Base-by-base conservation (phyloP, 2,797 vertebrate genomes). In the Microctenopoma stevenorrisi region DNA sequence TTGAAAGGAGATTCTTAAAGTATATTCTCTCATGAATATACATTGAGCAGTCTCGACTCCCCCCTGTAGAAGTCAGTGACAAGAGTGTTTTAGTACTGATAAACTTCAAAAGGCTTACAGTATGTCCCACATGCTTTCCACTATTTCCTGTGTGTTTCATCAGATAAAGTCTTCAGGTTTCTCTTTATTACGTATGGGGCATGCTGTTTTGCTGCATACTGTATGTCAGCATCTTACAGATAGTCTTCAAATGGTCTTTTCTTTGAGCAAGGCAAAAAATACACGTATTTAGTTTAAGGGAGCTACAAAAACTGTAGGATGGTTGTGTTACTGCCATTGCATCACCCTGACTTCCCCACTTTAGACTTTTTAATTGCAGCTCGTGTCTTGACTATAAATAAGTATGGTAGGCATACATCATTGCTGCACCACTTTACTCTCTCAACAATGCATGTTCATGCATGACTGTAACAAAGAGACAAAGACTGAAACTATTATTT, bases 61-160 rank as follows among this genome's bases (percentile, higher is more conserved):
- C 64, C 50, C 57, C 63, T 58, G 48, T 57, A 55, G 25, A 38
- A 72, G 59, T 61, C 69, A 44, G 67, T 76, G 74, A 76, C 74
- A 70, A 67, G 52, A 66, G 50, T 49, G 49, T 72, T 84, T 83
- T 60, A 72, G 70, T 30, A 40, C 57, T 63, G 16, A 9, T 52
- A 53, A 72, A 83, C 68, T 82, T 84, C 69, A 81, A 78, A 88
- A 73, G 54, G 44, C 12, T 61, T 49, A 44, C n/a, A 33, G 30
- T 33, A 33, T 33, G 64, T 68, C 62, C 50, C 11, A 18, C 60
- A 53, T 64, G 59, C 58, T 42, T 43, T 35, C 61, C 44, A 38
- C 60, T 74, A 79, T 90, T 87, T 91, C 82, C 82, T 68, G 44
- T 18, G 26, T 67, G 71, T 88, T 91, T 89, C 86, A 86, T 91